These are phyloP conservation scores for Ceuthmochares aereus DNA, from an alignment of 2,113 vertebrate genomes.

Conservation along the genomic window DNA sequence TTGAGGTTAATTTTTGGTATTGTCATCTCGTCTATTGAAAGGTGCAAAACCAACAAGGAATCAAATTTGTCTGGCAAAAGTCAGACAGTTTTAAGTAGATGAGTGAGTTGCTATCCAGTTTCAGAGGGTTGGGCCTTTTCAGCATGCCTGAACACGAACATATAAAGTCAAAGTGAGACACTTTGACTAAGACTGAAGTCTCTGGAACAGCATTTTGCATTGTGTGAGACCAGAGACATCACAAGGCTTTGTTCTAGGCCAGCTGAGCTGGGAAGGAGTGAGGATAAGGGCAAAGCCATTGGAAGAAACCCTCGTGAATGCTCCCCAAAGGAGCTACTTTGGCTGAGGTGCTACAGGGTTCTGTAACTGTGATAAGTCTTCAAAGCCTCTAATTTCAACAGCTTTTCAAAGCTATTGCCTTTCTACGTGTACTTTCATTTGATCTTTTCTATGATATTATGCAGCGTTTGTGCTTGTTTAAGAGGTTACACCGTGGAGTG, in stretches of 20 bases:
- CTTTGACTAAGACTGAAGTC: background rate
- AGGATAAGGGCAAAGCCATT: background rate
- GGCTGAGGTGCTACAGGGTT: background rate
- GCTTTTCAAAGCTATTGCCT: background rate
- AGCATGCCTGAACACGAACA: background rate
- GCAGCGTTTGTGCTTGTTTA: background rate
- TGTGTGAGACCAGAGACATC: background rate
- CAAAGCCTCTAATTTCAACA: background rate
- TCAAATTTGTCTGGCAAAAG: background rate
- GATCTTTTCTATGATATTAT: background rate
- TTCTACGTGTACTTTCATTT: background rate
- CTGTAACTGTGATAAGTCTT: background rate
- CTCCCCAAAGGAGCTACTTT: background rate
- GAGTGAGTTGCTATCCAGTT: background rate
- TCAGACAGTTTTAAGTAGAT: background rate
- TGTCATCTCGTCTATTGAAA: background rate
- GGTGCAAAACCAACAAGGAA: background rate
- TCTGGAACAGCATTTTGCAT: background rate
- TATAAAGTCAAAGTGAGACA: too few relatives aligned
- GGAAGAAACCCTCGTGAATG: background rate
- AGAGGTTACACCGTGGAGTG: background rate
- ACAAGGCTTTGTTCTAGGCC: background rate
- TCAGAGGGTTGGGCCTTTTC: background rate
- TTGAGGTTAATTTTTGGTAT: background rate
- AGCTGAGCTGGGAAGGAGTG: background rate